These are phyloP conservation scores for Corynorhinus townsendii DNA, from an alignment of 2,113 vertebrate genomes.

Conservation along the genomic window DNA sequence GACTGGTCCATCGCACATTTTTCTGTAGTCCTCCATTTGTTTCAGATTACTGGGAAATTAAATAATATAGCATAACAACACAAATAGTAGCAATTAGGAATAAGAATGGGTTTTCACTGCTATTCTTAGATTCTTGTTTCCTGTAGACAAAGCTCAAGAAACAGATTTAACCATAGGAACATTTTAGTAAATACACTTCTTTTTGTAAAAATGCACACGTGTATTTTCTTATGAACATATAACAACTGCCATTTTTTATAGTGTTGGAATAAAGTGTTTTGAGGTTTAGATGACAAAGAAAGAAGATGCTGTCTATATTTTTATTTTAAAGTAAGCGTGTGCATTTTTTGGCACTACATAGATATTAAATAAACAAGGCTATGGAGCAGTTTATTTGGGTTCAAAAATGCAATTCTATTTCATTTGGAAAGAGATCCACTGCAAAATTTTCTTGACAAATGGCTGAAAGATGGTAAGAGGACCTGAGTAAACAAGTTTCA, in stretches of 20 bases:
- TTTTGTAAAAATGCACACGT: slow-evolving; percentile 29
- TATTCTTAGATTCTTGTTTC: slow-evolving; percentile 30
- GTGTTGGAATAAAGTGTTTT: slow-evolving; percentile 37
- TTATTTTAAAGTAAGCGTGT: slow-evolving; percentile 48
- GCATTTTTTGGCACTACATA: slow-evolving; percentile 56
- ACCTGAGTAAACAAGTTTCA: slow-evolving; percentile 46
- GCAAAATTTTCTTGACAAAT: slow-evolving; percentile 62
- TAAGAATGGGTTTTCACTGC: background rate
- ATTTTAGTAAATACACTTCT: background rate
- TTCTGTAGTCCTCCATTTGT: background rate
- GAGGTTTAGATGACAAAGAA: slow-evolving; percentile 35
- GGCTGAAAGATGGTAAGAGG: slow-evolving; percentile 58
- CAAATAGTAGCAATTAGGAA: slow-evolving; percentile 29
- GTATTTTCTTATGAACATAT: slow-evolving; percentile 39
- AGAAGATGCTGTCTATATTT: slow-evolving; percentile 39
- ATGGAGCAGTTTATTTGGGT: slow-evolving; percentile 64
- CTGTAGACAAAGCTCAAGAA: background rate
- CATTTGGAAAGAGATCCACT: slow-evolving; percentile 64
- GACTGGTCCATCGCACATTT: background rate
- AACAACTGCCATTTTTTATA: slow-evolving; percentile 13
- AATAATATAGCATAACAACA: background rate
- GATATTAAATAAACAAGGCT: slow-evolving; percentile 61
- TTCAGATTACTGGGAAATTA: background rate
- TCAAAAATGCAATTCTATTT: slow-evolving; percentile 71
- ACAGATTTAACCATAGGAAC: background rate